Evolutionary conservation across 2,888 invertebrate species (phyloP).

Genomic region (Drosophila sordidapex): DNA sequence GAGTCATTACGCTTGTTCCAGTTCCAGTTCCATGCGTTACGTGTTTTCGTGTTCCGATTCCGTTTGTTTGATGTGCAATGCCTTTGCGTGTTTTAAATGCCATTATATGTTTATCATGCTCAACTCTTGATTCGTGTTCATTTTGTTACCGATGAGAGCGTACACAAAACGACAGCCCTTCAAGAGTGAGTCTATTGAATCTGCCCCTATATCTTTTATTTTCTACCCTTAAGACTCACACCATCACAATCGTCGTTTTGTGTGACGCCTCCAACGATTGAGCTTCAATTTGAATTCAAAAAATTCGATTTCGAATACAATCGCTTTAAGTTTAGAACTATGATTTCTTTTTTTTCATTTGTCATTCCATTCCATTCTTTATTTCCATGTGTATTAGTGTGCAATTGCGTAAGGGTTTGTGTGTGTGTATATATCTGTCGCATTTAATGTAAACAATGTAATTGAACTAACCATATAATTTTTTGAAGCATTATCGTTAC

Average conservation of each 20-base stretch:
- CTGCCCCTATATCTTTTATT: constrained; percentile 2
- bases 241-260: constrained; percentile 14
- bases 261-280: constrained; percentile 16
- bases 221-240: constrained; percentile 9
- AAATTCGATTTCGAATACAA: not conserved
- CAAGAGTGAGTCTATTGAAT: not conserved
- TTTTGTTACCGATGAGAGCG: not conserved
- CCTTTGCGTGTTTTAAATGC: constrained; percentile 33
- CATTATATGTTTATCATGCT: constrained; percentile 7
- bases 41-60: constrained; percentile 31
- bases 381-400: constrained; percentile 20
- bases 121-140: not conserved
- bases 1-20: constrained; percentile 2
- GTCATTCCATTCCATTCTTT: constrained; percentile 2
- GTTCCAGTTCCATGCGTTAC: constrained; percentile 19
- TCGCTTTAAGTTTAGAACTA: not conserved
- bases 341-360: constrained; percentile 31
- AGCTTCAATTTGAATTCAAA: constrained; percentile 15
- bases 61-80: constrained; percentile 36
- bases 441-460: constrained; percentile 47
- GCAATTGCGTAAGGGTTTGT: constrained; percentile 44
- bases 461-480: constrained; percentile 57
- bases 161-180: constrained; percentile 1
- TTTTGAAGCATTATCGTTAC: constrained; percentile 66
- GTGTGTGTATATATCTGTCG: constrained; percentile 24